phyloP scores from a whole-genome alignment of 2,113 vertebrate species.

The Psittacus erithacus region DNA sequence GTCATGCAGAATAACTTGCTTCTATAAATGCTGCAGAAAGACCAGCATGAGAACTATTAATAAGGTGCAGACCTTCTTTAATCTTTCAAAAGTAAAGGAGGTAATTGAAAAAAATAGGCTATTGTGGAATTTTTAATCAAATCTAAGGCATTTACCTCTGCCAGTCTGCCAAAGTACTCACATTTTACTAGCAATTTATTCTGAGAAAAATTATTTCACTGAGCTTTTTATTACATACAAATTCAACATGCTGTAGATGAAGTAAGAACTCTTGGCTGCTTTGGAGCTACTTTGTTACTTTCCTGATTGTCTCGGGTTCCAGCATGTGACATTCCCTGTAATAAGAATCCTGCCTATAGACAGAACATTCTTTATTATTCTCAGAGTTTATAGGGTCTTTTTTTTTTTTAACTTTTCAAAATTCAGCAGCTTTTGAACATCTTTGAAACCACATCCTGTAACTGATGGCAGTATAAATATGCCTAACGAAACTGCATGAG shows the following conservation, averaged over 20 bases:
- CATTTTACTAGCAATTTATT: background rate
- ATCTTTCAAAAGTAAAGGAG: background rate
- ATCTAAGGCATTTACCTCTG: background rate
- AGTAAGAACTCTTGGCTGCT: background rate
- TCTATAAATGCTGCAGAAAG: background rate
- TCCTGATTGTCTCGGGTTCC: background rate
- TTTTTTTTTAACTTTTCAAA: background rate
- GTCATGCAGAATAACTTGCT: background rate
- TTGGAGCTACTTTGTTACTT: conserved; percentile 1
- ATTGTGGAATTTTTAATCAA: conserved; percentile 33
- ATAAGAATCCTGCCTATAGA: background rate
- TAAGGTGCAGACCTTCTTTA: background rate
- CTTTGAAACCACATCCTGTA: background rate
- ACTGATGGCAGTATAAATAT: background rate
- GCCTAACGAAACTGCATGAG: background rate
- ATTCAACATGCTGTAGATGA: background rate
- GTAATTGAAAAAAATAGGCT: background rate
- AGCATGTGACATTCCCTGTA: background rate
- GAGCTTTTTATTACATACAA: background rate
- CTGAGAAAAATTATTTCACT: background rate
- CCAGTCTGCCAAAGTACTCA: background rate
- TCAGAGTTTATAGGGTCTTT: background rate
- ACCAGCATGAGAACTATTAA: background rate
- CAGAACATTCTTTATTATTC: background rate
- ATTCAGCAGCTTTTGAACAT: background rate